Base-by-base conservation (phyloP, 2,113 vertebrate species). In the Tetrao urogallus region DNA sequence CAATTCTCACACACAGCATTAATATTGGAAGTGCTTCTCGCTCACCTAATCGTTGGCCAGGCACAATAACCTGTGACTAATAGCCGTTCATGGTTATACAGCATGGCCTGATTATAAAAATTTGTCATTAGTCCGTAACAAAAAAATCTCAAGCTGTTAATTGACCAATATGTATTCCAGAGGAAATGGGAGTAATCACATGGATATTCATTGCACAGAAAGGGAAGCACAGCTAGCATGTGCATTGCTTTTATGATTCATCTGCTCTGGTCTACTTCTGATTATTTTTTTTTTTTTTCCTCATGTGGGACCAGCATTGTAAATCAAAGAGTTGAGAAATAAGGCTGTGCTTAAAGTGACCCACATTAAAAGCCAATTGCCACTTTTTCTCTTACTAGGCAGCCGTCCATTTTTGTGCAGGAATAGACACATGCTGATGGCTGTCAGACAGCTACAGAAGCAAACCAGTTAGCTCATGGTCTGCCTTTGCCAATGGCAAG, bases 321-420 rank as follows among this genome's bases (percentile, higher is more conserved):
- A 94, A 96, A 93, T 89, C 85, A 95, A 82, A 94, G 85, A 66
- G 88, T 69, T 65, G 66, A 85, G 88, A 77, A 92, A 81, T 69
- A 88, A 54, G 76, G 17, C 70, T 75, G 72, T 74, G 73, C 69
- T 86, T 75, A 38, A 84, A 91, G 70, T 88, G 88, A 91, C 93
- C 65, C 86, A 76, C 82, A 86, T 93, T 78, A 75, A 94, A 94
- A 82, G 63, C 61, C 83, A 75, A 6, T 85, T 90, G 86, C 84
- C 65, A 43, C 81, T 38, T 82, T 60, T 78, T 78, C 60, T 76
- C 69, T 58, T n/a, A 7, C 47, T 10, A 74, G 89, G 82, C 75
- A 88, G 50, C 70, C 0, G 0, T 75, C 54, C 75, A 10, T 47
- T 63, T 67, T 66, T 84, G 70, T 40, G 72, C 69, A 71, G 74